These are phyloP conservation scores for Microctenopoma steveboyesi DNA, from an alignment of 2,797 vertebrate genomes.

Conservation along the genomic window DNA sequence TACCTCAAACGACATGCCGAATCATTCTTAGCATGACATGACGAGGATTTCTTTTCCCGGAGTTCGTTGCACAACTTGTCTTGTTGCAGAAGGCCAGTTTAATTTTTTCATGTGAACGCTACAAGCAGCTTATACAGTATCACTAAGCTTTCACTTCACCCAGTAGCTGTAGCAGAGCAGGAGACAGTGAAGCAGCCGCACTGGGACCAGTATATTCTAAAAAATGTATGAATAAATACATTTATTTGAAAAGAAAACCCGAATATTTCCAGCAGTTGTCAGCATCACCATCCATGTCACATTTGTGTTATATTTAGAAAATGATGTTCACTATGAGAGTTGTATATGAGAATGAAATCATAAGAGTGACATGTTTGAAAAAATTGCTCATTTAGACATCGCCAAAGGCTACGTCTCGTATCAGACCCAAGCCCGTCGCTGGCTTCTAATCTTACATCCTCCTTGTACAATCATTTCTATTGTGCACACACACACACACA, in stretches of 20 bases:
- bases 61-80: constrained; percentile 19
- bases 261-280: too few species aligned
- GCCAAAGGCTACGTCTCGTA: constrained; percentile 12
- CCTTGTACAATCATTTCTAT: too few species aligned
- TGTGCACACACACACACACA: too few species aligned
- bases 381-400: constrained; percentile 34
- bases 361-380: constrained; percentile 28
- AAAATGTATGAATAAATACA: too few species aligned
- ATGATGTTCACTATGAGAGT: not conserved
- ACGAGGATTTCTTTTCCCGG: constrained; percentile 28
- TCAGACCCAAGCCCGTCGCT: constrained; percentile 26
- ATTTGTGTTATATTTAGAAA: not conserved
- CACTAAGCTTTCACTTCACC: not conserved
- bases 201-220: too few species aligned
- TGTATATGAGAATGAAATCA: constrained; percentile 1
- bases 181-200: not conserved
- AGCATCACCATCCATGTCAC: not conserved
- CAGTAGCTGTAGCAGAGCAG: not conserved
- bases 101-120: not conserved
- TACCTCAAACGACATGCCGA: constrained; percentile 42
- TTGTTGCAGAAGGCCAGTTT: constrained; percentile 6
- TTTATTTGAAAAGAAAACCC: too few species aligned
- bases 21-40: constrained; percentile 51
- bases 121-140: not conserved
- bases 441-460: not conserved